Evolutionary conservation across 1,140 invertebrate genomes (phyloP), one percentile per base, ranked within the genome.

Genomic region (Drosophila quadrilineata): DNA sequence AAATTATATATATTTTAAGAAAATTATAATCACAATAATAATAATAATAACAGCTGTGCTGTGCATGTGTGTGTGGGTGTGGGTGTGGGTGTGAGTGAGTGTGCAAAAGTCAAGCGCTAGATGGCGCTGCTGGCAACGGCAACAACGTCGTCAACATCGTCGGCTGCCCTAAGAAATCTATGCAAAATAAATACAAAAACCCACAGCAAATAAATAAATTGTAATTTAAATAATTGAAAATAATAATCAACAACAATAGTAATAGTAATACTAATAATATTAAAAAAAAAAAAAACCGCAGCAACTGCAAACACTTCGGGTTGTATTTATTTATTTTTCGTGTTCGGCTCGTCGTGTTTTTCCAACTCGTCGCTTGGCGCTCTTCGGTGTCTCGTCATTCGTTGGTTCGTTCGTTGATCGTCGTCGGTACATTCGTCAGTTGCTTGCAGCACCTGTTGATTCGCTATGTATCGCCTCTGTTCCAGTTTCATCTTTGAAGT

Each of bases 401-500:
- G 10, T 8, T n/a, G 45, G 33, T 6, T 35, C 53, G 26, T 12
- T 31, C 38, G 62, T 31, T 41, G 46, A 33, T 59, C 28, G 36
- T 49, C 48, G 58, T 71, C 64, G 54, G 14, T 70, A 50, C 35
- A 33, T 62, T 57, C 53, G 69, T 75, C 60, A 65, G 56, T 64
- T 43, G 35, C 45, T 68, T 68, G 65, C 65, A 68, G 60, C 31
- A 49, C 52, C 60, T 26, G 31, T 70, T n/a, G n/a, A n/a, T n/a
- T n/a, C 69, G 68, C 73, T 82, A 82, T 79, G 77, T 74, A 75
- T 88, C 79, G 85, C 59, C 67, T 71, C 71, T 73, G 79, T 68
- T 62, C 69, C 26, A 63, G 41, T 71, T 77, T 75, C 70, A 67
- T 74, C 60, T 69, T 69, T 41, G 73, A 86, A 85, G 79, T 73